Evolutionary conservation across 2,888 invertebrate species (phyloP), one percentile per base, ranked within the genome.

Genomic region (Andrena dorsata): DNA sequence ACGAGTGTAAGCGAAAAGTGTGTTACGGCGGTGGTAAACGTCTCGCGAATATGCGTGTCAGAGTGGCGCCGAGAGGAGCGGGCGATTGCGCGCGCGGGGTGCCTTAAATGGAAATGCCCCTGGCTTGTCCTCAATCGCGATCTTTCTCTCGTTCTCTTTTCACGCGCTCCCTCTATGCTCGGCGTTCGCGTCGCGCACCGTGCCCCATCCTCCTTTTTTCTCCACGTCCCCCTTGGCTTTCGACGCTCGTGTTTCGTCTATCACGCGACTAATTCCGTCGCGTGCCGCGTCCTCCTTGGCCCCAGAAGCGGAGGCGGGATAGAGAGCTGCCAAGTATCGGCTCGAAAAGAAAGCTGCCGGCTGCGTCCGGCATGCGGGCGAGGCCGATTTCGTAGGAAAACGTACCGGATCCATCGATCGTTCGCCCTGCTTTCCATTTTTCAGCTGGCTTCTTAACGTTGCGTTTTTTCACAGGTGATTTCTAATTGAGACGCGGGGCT

Each of bases 101-200:
- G 76, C 87, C 85, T 82, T 87, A 87, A 87, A 87, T 85, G 87
- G 87, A 80, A 85, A 82, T 87, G 87, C 85, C 85, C 74, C 80
- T 76, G 80, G 80, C 78, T 77, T 85, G 85, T 83, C 87, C 87
- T 76, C 83, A 80, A 85, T 87, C 73, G 68, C 51, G 73, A 69
- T 80, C 74, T 63, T 58, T 64, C 58, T 64, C 66, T 73, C 70
- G 56, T 72, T 72, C 64, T 69, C 76, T 61, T 66, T 56, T 35
- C 47, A 35, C 66, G 1, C 51, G 10, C 51, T 20, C 32, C 41
- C 51, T 51, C 56, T 7, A 30, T 41, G 20, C 13, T 10, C 16
- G 26, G 16, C 35, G 32, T 13, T n/a, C 47, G 8, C 30, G 23
- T 41, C 58, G 7, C 65, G 49, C 23, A 35, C 30, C n/a, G 35